Conservation (phyloP, 2,113 vertebrate species). For the Prietella phreatophila region DNA sequence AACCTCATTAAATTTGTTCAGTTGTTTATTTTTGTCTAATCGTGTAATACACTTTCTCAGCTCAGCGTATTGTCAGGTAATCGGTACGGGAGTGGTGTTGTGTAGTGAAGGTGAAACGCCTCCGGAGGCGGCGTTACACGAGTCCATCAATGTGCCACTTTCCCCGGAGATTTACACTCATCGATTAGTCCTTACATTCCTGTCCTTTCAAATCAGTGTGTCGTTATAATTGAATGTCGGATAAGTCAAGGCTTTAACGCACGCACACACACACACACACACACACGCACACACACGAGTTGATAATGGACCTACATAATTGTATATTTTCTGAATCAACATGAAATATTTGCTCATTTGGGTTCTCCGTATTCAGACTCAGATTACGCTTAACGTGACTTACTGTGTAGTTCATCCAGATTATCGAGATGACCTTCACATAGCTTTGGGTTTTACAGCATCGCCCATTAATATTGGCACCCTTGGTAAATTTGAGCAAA, state of each 20-base stretch:
- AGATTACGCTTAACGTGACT: no score
- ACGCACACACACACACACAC: constrained; percentile 10
- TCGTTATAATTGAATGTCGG: background rate
- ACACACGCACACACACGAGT: background rate
- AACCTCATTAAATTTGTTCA: background rate
- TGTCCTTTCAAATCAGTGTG: background rate
- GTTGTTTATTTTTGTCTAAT: background rate
- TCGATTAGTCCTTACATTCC: background rate
- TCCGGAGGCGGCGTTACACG: background rate
- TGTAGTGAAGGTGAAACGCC: background rate
- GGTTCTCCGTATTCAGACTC: no score
- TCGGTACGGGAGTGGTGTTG: background rate
- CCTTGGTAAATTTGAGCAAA: no score
- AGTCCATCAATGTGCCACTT: background rate
- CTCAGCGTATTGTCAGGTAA: background rate
- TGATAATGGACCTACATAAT: background rate
- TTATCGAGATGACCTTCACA: no score
- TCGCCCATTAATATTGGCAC: no score
- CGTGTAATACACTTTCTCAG: background rate
- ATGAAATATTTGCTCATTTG: background rate
- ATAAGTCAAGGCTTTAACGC: background rate
- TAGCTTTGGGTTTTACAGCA: no score
- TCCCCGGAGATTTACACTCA: background rate
- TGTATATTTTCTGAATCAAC: background rate
- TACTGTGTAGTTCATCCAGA: no score